phyloP scores from a whole-genome alignment of 2,888 invertebrate species.

The Agonopterix alstromeriana region DNA sequence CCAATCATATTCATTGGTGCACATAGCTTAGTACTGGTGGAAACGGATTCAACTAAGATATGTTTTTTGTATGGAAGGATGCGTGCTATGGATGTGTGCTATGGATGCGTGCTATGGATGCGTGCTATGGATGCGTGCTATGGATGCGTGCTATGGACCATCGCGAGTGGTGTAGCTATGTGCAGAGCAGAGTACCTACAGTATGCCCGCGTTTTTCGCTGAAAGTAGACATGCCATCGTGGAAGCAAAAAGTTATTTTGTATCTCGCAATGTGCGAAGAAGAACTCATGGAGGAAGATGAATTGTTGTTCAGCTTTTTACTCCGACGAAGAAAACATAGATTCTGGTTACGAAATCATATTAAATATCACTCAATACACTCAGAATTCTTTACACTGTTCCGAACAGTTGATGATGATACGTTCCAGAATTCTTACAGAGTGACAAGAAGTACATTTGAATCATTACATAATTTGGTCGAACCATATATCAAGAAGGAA shows the following conservation, averaged over 20 bases:
- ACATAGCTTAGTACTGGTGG: slow-evolving; percentile 7
- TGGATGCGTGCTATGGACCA: background rate
- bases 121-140: slow-evolving; percentile 3
- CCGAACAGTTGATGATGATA: background rate
- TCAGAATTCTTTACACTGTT: background rate
- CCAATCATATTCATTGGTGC: slow-evolving; percentile 9
- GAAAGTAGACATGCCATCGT: slow-evolving; percentile 9
- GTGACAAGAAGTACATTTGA: background rate
- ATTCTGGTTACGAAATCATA: background rate
- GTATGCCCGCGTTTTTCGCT: slow-evolving; percentile 7
- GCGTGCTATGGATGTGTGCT: background rate
- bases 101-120: slow-evolving; percentile 1
- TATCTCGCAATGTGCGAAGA: slow-evolving; percentile 7
- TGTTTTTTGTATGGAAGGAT: slow-evolving; percentile 2
- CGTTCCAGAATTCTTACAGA: background rate
- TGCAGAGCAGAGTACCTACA: slow-evolving; percentile 8
- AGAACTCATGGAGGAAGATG: slow-evolving; percentile 5
- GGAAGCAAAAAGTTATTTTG: slow-evolving; percentile 8
- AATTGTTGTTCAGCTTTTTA: background rate
- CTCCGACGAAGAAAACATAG: background rate
- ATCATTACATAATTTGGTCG: too few species aligned
- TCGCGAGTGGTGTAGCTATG: slow-evolving; percentile 1
- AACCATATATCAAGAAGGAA: too few species aligned
- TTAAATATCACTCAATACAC: background rate
- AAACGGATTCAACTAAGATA: slow-evolving; percentile 6